Base-by-base conservation (phyloP, 1,140 invertebrate genomes). In the Trachymyrmex cornetzi region DNA sequence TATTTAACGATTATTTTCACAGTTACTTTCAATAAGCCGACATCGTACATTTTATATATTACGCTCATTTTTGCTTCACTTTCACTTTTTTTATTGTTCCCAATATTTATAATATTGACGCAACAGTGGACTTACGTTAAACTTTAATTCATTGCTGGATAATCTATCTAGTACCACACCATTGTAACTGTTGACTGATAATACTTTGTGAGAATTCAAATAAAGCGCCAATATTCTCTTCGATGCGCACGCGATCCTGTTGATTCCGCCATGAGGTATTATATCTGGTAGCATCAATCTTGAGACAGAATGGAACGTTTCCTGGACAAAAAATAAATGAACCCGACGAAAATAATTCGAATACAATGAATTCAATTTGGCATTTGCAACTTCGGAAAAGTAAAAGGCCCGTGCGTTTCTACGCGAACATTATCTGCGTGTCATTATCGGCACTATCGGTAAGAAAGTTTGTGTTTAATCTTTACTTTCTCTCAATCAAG, bases 391-490 rank as follows among this genome's bases (percentile, higher is more conserved):
- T 16, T 66, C 87, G n/a, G 94, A 94, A 34, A 94, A 94, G 82
- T 94, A 95, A 88, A 91, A 94, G 72, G 94, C 94, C 11, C 93
- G 95, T 53, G 89, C 95, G 22, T 94, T 94, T 92, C 79, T 95
- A 55, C 91, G 95, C 1, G 94, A 95, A 91, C 89, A 94, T 86
- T 95, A 95, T 91, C 88, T 95, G 7, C 88, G 94, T 77, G 91
- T 94, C 38, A 89, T 95, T 67, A 95, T 93, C 24, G 95, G 94
- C 63, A 93, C 95, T 82, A 93, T 95, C 79, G 95, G 95, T 95
- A 92, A 89, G 92, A 87, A 12, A 77, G 30, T 63, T 27, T 11
- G 6, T 22, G 30, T 44, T 27, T 75, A 48, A 30, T 44, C 27
- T 72, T 79, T 11, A 16, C 22, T 24, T 9, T 12, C 9, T 14